A percentile compares a stretch with the other conserved stretches of the same genome.
Evolutionary conservation across 2,888 invertebrate genomes (phyloP).

Genomic region (Tipula lateralis): DNA sequence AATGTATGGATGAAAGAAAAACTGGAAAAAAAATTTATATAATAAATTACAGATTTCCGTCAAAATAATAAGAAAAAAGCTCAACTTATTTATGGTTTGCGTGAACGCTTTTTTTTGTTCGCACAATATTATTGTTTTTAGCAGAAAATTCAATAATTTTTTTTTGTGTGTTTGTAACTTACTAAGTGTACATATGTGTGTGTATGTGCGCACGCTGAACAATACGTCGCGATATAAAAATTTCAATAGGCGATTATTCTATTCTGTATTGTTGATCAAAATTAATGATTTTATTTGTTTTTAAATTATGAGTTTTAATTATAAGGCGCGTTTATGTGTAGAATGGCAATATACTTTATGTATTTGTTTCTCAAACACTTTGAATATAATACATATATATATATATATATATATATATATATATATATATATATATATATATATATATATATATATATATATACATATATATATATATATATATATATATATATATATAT

Average conservation of each 20-base stretch:
- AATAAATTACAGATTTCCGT: conserved; percentile 11
- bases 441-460: too few species aligned
- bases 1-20: background rate
- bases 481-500: too few species aligned
- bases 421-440: too few species aligned
- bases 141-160: background rate
- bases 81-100: background rate
- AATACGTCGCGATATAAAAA: background rate
- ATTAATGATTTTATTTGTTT: background rate
- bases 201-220: background rate
- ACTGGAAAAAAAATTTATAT: background rate
- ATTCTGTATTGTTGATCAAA: background rate
- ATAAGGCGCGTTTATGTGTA: background rate
- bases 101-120: background rate
- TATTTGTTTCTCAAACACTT: too few species aligned
- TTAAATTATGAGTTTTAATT: too few species aligned
- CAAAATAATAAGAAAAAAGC: background rate
- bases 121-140: background rate
- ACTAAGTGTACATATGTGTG: background rate
- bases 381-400: too few species aligned
- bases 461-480: too few species aligned
- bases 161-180: background rate
- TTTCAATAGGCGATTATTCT: background rate
- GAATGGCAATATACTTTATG: background rate
- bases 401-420: too few species aligned